phyloP scores from a whole-genome alignment of 2,113 vertebrate species.

The Ibidorhyncha struthersii region DNA sequence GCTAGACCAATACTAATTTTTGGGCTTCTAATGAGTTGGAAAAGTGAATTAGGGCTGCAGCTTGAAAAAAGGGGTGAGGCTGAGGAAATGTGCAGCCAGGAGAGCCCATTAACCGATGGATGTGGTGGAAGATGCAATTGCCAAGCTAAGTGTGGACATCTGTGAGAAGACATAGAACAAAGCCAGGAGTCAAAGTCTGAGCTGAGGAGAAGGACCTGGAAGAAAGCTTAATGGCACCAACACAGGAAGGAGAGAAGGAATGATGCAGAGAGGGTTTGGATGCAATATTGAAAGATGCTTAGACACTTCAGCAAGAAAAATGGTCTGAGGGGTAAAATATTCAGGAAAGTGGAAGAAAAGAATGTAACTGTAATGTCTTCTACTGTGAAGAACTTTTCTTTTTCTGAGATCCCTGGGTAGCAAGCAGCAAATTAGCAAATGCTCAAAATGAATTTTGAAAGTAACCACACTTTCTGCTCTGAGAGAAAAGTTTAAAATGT shows the following conservation, averaged over 20 bases:
- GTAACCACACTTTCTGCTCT: neutral
- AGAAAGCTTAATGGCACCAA: neutral
- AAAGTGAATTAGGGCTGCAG: neutral
- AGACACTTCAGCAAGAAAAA: neutral
- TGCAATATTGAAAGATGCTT: neutral
- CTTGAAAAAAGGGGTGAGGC: neutral
- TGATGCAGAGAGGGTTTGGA: neutral
- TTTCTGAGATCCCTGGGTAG: neutral
- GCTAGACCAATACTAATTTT: neutral
- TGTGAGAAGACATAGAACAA: neutral
- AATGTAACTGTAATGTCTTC: neutral
- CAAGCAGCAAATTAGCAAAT: constrained; percentile 11
- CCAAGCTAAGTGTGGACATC: neutral
- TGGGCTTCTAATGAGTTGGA: neutral
- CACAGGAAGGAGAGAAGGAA: neutral
- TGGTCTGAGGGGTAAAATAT: neutral
- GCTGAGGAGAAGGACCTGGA: neutral
- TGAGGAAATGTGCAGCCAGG: neutral
- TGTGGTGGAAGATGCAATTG: neutral
- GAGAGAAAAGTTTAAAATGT: constrained; percentile 31
- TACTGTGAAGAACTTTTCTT: neutral
- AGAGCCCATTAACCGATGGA: neutral
- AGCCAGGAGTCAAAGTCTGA: neutral
- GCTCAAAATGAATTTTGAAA: constrained; percentile 8
- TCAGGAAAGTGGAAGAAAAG: neutral